A percentile compares a stretch with the other conserved stretches of the same genome.
Evolutionary conservation across 2,113 vertebrate genomes (phyloP).

Genomic region (Sturnira hondurensis): DNA sequence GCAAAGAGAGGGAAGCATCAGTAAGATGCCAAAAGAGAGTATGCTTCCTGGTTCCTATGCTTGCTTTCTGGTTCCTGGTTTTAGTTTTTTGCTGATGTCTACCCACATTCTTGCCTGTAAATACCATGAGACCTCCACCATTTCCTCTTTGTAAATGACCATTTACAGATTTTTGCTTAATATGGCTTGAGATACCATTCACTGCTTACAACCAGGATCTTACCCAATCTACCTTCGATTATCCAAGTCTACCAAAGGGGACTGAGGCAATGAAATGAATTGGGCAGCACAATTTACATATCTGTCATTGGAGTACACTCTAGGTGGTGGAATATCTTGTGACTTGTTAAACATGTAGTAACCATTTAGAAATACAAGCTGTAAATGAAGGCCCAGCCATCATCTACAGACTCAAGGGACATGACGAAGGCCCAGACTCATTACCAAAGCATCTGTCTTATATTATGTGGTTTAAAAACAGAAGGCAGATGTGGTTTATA

Average conservation of each 20-base stretch:
- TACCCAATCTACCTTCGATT: background rate
- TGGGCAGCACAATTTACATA: background rate
- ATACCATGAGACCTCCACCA: background rate
- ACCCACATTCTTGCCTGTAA: background rate
- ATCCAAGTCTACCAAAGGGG: background rate
- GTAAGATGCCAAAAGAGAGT: background rate
- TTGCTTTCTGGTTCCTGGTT: background rate
- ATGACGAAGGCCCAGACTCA: background rate
- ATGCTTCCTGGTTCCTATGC: background rate
- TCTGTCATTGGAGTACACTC: background rate
- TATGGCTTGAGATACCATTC: background rate
- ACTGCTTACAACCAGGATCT: slow-evolving; percentile 1
- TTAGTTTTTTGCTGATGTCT: background rate
- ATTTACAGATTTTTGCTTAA: background rate
- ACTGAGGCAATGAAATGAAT: background rate
- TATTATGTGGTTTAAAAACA: background rate
- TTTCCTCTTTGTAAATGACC: background rate
- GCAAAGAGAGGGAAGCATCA: background rate
- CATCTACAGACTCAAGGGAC: background rate
- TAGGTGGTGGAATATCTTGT: background rate
- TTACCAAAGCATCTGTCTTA: background rate
- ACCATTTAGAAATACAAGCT: background rate
- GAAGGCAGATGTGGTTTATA: slow-evolving; percentile 64
- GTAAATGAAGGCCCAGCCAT: background rate
- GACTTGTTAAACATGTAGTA: background rate